phyloP scores from a whole-genome alignment of 2,888 invertebrate species.

The Chironomus tentans region DNA sequence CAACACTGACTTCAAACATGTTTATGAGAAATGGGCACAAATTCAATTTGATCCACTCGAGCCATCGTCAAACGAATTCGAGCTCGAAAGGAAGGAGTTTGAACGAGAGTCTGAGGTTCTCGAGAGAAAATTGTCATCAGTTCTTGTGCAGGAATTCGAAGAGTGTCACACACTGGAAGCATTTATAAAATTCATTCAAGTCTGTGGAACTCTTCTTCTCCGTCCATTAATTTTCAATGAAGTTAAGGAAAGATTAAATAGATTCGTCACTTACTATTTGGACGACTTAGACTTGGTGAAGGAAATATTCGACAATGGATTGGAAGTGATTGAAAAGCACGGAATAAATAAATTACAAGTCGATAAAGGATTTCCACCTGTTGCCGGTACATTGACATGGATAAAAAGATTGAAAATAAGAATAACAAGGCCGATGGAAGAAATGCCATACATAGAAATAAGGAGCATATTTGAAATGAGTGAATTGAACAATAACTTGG shows the following conservation, averaged over 20 bases:
- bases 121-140: constrained; percentile 67
- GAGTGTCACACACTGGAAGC: constrained; percentile 63
- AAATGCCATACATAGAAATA: constrained; percentile 41
- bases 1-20: constrained; percentile 27
- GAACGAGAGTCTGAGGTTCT: constrained; percentile 55
- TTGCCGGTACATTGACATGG: constrained; percentile 66
- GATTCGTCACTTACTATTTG: constrained; percentile 56
- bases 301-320: constrained; percentile 49
- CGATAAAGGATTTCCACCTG: constrained; percentile 63
- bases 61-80: constrained; percentile 56
- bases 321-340: constrained; percentile 33
- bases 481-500: constrained; percentile 29
- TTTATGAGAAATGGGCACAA: constrained; percentile 40
- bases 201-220: constrained; percentile 63
- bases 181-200: constrained; percentile 58
- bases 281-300: constrained; percentile 57
- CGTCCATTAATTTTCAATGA: constrained; percentile 65
- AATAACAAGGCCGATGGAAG: constrained; percentile 50
- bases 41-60: constrained; percentile 68
- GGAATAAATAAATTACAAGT: constrained; percentile 45
- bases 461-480: constrained; percentile 43
- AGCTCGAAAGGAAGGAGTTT: constrained; percentile 55
- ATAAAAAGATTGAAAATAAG: constrained; percentile 55
- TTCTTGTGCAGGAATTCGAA: constrained; percentile 71
- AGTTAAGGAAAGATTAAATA: constrained; percentile 56